A percentile compares a stretch with the other conserved stretches of the same genome.
phyloP scores from a whole-genome alignment of 2,113 vertebrate genomes.

The Pontoporia blainvillei region DNA sequence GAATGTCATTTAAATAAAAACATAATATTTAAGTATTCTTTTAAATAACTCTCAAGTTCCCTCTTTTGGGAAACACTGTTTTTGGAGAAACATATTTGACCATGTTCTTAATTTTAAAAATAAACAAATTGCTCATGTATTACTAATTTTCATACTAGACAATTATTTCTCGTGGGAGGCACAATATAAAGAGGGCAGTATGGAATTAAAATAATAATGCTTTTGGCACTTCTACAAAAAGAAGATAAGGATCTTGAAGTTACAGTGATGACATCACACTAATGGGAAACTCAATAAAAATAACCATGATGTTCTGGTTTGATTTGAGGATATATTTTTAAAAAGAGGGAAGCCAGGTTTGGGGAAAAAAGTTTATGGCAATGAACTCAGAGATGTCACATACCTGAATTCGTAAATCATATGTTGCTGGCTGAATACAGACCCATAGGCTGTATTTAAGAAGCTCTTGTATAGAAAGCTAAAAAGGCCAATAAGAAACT shows the following conservation, averaged over 20 bases:
- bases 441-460: neutral
- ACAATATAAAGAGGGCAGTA: neutral
- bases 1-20: slow-evolving; percentile 31
- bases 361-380: neutral
- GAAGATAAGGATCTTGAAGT: neutral
- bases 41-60: neutral
- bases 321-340: neutral
- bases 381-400: neutral
- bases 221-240: neutral
- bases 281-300: neutral
- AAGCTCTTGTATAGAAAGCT: neutral
- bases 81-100: neutral
- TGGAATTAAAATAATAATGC: neutral
- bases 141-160: neutral
- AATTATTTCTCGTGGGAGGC: neutral
- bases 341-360: neutral
- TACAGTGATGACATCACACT: neutral
- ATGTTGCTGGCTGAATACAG: neutral
- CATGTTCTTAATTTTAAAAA: slow-evolving; percentile 20
- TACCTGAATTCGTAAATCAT: neutral
- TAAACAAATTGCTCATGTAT: neutral
- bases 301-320: neutral
- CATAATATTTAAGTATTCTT: neutral
- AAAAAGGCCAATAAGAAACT: neutral
- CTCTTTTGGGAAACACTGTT: neutral